These are phyloP conservation scores for Tyria jacobaeae DNA, from an alignment of 2,888 invertebrate species.

Conservation along the genomic window DNA sequence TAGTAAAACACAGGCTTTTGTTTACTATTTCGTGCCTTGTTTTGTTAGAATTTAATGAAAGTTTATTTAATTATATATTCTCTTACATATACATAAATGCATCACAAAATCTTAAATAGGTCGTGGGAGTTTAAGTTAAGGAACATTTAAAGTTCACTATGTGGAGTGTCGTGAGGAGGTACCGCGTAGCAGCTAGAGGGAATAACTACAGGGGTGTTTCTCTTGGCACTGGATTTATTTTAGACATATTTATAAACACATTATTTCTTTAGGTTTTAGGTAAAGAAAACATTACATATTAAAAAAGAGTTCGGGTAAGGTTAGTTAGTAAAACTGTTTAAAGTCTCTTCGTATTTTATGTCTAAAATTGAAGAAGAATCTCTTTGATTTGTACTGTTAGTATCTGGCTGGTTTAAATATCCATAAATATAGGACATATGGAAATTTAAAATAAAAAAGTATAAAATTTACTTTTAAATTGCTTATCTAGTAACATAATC, in stretches of 20 bases:
- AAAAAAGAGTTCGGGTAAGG: not conserved
- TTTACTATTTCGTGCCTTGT: not conserved
- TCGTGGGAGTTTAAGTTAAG: conserved; percentile 31
- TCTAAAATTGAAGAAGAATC: no score
- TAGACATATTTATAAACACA: not conserved
- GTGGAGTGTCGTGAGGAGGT: conserved; percentile 25
- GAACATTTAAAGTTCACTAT: conserved; percentile 40
- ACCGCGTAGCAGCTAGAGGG: conserved; percentile 32
- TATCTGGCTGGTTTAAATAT: no score
- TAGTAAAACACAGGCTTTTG: not conserved
- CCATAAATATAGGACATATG: no score
- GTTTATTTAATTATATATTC: not conserved
- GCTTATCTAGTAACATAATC: no score
- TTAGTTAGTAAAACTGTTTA: no score
- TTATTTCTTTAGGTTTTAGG: not conserved
- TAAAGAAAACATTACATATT: not conserved
- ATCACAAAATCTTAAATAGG: not conserved
- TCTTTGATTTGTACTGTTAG: no score
- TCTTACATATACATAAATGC: not conserved
- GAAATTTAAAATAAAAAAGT: no score
- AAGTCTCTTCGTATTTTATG: no score
- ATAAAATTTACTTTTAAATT: no score
- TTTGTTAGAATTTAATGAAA: not conserved
- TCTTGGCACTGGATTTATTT: conserved; percentile 26
- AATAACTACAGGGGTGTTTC: conserved; percentile 37